A percentile compares a stretch with the other conserved stretches of the same genome.
These are phyloP conservation scores for Galerucella pusilla DNA, from an alignment of 2,888 invertebrate species.

Conservation along the genomic window DNA sequence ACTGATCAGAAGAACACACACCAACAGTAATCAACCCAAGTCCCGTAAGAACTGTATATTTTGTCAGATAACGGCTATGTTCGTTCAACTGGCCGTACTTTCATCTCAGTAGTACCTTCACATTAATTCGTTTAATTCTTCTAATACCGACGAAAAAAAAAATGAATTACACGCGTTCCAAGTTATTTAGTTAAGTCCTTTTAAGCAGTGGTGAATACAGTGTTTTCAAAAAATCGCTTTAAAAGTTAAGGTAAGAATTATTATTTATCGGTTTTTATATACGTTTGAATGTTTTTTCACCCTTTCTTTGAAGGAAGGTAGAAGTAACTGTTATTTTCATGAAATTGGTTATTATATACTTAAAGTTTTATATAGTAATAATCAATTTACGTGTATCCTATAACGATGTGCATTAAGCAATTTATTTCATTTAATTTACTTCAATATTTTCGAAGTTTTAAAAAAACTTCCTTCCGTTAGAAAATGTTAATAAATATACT, in stretches of 20 bases:
- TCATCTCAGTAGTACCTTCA: constrained; percentile 19
- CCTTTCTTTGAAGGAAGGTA: no score
- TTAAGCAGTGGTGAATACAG: background rate
- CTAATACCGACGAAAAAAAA: constrained; percentile 18
- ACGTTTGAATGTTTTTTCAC: no score
- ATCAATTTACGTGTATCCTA: no score
- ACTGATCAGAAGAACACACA: constrained; percentile 2
- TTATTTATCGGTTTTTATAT: background rate
- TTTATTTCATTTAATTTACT: no score
- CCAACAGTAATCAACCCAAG: constrained; percentile 6
- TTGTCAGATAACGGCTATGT: constrained; percentile 56
- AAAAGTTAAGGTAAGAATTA: background rate
- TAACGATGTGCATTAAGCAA: no score
- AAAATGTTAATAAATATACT: no score
- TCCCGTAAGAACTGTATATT: constrained; percentile 54
- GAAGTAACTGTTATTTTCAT: no score
- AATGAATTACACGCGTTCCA: background rate
- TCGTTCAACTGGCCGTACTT: constrained; percentile 52
- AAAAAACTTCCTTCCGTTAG: no score
- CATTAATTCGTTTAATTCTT: constrained; percentile 10
- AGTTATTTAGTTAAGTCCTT: background rate
- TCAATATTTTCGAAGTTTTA: no score
- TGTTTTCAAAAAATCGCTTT: background rate
- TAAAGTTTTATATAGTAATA: no score
- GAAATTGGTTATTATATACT: no score